Conservation (phyloP, 2,113 vertebrate genomes). For the Scolopax mira region DNA sequence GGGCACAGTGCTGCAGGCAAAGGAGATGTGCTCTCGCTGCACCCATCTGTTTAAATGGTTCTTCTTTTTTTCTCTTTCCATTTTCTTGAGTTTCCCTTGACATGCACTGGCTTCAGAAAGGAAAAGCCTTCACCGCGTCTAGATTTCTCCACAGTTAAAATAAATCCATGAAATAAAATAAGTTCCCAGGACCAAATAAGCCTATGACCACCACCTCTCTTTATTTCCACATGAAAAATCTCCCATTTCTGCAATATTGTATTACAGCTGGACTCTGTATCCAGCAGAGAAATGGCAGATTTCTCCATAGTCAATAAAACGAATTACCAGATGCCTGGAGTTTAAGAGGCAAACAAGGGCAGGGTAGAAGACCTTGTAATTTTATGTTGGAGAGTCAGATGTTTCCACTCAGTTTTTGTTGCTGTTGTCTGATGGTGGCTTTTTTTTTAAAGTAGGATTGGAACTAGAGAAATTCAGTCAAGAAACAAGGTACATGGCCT, state of each 20-base stretch:
- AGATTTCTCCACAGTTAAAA: neutral
- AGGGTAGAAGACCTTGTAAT: neutral
- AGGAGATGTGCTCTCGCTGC: neutral
- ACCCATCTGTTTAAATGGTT: slow-evolving; percentile 8
- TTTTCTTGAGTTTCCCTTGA: neutral
- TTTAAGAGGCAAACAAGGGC: neutral
- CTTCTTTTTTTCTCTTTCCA: neutral
- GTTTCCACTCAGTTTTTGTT: neutral
- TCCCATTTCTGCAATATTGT: neutral
- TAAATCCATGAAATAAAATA: neutral
- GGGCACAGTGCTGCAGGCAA: slow-evolving; percentile 5
- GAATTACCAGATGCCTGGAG: neutral
- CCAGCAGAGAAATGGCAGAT: too few relatives aligned
- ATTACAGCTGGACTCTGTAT: neutral
- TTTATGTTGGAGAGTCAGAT: neutral
- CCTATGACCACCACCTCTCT: neutral
- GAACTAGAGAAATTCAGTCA: neutral
- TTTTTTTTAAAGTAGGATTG: neutral
- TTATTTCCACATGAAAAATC: neutral
- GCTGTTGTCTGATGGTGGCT: neutral
- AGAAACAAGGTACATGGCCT: neutral
- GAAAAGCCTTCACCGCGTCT: neutral
- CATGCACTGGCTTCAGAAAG: neutral
- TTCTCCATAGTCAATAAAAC: neutral
- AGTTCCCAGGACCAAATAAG: neutral